Evolutionary conservation across 2,797 vertebrate genomes (phyloP).

Genomic region (Xiphophorus birchmanni): DNA sequence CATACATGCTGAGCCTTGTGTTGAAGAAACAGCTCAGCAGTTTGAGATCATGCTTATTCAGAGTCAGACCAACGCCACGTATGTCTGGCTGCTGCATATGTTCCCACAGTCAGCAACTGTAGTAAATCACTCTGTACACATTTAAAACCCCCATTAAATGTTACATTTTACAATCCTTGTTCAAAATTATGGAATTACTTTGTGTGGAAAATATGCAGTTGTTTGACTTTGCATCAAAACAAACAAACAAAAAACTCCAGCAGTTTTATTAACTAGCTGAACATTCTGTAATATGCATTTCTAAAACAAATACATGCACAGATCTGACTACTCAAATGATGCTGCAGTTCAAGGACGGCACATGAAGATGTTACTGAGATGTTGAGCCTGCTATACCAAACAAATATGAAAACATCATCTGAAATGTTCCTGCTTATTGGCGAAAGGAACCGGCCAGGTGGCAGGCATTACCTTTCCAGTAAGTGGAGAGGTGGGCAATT

Average conservation of each 20-base stretch:
- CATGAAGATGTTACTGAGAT: not conserved
- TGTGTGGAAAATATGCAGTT: not conserved
- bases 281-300: constrained; percentile 1
- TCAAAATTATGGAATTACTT: not conserved
- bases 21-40: constrained; percentile 12
- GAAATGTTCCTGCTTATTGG: not conserved
- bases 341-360: not conserved
- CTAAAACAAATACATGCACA: not conserved
- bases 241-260: not conserved
- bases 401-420: not conserved
- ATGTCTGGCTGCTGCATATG: not conserved
- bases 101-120: not conserved
- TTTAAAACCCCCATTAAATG: not conserved
- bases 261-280: not conserved
- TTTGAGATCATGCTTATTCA: constrained; percentile 8
- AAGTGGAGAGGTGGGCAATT: not conserved
- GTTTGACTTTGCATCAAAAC: not conserved
- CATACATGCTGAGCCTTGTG: not conserved
- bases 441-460: not conserved
- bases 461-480: not conserved
- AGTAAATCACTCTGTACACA: constrained; percentile 5
- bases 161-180: not conserved
- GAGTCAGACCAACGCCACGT: not conserved
- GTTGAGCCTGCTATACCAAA: not conserved
- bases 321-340: not conserved